Base-by-base conservation (phyloP, 2,797 vertebrate species). In the Melanotaenia trifasciata region DNA sequence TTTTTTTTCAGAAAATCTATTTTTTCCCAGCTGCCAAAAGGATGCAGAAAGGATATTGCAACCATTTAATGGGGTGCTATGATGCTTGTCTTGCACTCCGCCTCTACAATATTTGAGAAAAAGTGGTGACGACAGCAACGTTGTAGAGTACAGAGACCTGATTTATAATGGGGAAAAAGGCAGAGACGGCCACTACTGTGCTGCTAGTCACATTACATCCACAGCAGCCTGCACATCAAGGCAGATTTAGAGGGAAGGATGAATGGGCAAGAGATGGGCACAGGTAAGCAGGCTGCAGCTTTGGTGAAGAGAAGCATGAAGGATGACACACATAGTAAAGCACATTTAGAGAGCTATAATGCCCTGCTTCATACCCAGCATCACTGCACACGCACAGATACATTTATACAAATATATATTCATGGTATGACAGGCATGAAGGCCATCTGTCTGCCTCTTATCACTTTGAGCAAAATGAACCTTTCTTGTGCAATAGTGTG, bases 21-120 rank as follows among this genome's bases (percentile, higher is more conserved):
- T 70, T 87, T 81, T 67, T 76, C 72, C 62, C 28, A 58, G 70
- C 67, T 83, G 77, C 81, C 81, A 84, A 14, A 20, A 56, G 0
- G 58, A 22, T 78, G 63, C 24, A 50, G 32, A 53, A 30, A 79
- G 65, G 73, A 82, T 83, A 36, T 79, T 50, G 69, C 43, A 60
- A 67, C 62, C 54, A 12, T 71, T 60, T 79, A 86, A 79, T 70
- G 61, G 57, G 60, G 76, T 57, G 63, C 35, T 67, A 62, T 32
- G 30, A 76, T 67, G 35, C 57, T 80, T 32, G 9, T 79, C 69
- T 60, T 11, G 43, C 53, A 1, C 54, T 16, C 69, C 51, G 45
- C 64, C 74, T 38, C 18, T 58, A 58, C 68, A 43, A n/a, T 0
- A 7, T 60, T 32, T 60, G 57, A 78, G 56, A 53, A 47, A 72